A percentile compares a stretch with the other conserved stretches of the same genome.
Evolutionary conservation across 2,888 invertebrate genomes (phyloP).

Genomic region (Synanthedon andrenaeformis): DNA sequence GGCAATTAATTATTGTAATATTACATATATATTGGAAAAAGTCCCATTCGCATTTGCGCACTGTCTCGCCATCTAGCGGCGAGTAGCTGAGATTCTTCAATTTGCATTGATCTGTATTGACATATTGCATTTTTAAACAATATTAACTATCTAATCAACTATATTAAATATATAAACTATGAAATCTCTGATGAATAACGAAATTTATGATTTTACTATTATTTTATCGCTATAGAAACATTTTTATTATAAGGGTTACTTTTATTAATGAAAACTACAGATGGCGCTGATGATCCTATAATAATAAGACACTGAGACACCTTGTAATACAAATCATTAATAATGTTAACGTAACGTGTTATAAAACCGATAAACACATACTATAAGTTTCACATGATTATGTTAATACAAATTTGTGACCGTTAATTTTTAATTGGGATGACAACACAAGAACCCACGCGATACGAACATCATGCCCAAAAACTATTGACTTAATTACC

Average conservation of each 20-base stretch:
- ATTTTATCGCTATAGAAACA: too few species aligned
- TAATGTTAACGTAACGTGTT: too few species aligned
- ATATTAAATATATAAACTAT: background rate
- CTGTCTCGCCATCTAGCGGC: slow-evolving; percentile 39
- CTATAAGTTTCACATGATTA: background rate
- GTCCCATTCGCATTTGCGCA: too few species aligned
- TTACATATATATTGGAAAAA: too few species aligned
- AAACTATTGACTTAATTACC: background rate
- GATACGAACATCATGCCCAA: background rate
- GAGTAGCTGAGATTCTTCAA: slow-evolving; percentile 35
- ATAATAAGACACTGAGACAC: too few species aligned
- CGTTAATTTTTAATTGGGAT: background rate
- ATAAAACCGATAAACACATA: background rate
- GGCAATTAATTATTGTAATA: too few species aligned
- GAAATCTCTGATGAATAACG: background rate
- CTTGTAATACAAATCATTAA: too few species aligned
- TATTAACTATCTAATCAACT: background rate
- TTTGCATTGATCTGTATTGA: background rate
- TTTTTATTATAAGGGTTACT: too few species aligned
- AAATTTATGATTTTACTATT: background rate
- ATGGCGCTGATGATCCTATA: too few species aligned
- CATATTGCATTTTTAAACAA: background rate
- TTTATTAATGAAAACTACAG: too few species aligned
- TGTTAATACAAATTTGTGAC: background rate
- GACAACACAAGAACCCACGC: background rate